These are phyloP conservation scores for Ormyrus pomaceus DNA, from an alignment of 2,888 invertebrate genomes.

Conservation along the genomic window DNA sequence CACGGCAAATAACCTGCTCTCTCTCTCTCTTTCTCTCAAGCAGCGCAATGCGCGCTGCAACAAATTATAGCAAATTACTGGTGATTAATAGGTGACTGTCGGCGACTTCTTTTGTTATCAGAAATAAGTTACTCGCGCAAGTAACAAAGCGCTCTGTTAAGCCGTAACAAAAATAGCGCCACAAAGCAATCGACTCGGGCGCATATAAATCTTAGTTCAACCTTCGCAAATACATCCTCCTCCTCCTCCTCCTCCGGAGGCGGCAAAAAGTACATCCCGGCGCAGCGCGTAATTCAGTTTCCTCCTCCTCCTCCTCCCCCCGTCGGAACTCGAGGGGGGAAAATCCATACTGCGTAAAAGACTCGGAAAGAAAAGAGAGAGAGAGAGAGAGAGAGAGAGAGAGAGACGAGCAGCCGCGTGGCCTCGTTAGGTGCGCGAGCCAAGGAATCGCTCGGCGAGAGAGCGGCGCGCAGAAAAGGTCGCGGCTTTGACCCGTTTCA, in stretches of 20 bases:
- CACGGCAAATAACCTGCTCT: too few species aligned
- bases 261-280: too few species aligned
- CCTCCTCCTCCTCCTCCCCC: background rate
- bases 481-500: constrained; percentile 73
- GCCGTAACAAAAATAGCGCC: constrained; percentile 5
- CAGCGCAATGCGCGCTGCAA: too few species aligned
- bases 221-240: background rate
- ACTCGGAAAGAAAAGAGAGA: background rate
- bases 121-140: background rate
- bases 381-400: background rate
- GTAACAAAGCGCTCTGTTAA: constrained; percentile 27
- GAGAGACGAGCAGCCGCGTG: background rate
- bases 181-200: background rate
- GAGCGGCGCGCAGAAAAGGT: constrained; percentile 65
- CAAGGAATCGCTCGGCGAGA: background rate
- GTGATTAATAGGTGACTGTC: background rate
- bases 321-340: background rate
- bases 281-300: background rate
- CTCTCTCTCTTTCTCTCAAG: too few species aligned
- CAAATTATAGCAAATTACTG: background rate
- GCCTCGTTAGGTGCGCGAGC: too few species aligned
- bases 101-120: background rate
- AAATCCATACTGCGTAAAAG: background rate
- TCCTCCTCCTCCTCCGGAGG: background rate
- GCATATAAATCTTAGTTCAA: too few species aligned